These are phyloP conservation scores for Nothocercus julius DNA, from an alignment of 2,113 vertebrate species.

Conservation along the genomic window DNA sequence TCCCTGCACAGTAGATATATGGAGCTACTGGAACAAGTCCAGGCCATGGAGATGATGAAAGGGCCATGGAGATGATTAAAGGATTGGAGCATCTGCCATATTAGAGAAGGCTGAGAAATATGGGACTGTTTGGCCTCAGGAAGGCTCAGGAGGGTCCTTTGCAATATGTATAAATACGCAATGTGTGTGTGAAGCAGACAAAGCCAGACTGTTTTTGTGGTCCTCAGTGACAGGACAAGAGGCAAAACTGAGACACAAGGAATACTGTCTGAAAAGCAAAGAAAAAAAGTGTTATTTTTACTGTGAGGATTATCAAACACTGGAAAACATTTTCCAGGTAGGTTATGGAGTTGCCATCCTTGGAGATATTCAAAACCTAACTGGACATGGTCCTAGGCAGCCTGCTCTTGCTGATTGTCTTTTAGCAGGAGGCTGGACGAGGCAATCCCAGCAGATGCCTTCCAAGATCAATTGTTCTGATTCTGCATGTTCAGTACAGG, in stretches of 20 bases:
- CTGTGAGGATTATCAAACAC: too few species aligned
- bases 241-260: too few species aligned
- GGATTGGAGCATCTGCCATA: background rate
- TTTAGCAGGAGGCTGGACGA: background rate
- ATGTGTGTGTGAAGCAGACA: background rate
- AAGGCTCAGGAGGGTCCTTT: background rate
- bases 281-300: too few species aligned
- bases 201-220: background rate
- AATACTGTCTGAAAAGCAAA: too few species aligned
- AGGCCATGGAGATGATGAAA: background rate
- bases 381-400: background rate
- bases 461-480: background rate
- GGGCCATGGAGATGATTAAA: background rate
- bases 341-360: background rate
- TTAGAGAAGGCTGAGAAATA: background rate
- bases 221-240: background rate
- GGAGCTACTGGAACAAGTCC: background rate
- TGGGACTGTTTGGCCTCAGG: background rate
- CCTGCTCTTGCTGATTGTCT: background rate
- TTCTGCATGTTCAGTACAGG: background rate
- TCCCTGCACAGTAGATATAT: background rate
- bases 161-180: background rate
- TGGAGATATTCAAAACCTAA: background rate
- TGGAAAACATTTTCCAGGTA: background rate
- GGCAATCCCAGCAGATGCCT: background rate